phyloP scores from a whole-genome alignment of 2,797 vertebrate species.

The Mionectes olivaceus region DNA sequence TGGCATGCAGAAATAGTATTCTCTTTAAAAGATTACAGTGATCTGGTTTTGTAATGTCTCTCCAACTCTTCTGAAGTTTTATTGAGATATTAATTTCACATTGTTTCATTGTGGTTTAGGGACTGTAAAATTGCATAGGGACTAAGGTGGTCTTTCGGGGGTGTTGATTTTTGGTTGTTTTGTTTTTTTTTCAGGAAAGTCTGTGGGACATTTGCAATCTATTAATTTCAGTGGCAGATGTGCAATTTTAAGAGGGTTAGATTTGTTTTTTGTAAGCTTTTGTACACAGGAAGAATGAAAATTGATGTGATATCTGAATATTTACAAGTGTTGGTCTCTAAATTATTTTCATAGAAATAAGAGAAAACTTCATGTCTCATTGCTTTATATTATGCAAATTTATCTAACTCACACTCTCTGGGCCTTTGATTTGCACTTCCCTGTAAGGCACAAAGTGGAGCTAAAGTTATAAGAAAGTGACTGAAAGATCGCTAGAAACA shows the following conservation, averaged over 20 bases:
- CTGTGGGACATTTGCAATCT: background rate
- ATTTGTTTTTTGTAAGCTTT: background rate
- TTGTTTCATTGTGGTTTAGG: background rate
- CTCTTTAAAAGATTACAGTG: background rate
- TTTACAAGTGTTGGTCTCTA: background rate
- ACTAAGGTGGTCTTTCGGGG: background rate
- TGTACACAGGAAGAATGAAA: background rate
- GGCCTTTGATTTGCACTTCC: background rate
- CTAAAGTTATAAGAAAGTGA: background rate
- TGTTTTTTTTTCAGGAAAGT: background rate
- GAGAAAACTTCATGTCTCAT: background rate
- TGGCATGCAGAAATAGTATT: background rate
- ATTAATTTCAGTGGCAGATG: background rate
- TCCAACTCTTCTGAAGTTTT: background rate
- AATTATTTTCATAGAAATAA: background rate
- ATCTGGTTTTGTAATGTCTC: background rate
- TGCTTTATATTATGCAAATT: background rate
- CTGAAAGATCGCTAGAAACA: background rate
- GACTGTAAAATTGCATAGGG: background rate
- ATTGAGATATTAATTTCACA: background rate
- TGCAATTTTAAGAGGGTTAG: background rate
- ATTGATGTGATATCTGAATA: background rate
- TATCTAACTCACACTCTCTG: background rate
- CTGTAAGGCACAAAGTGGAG: background rate
- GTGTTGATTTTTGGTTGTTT: background rate